Evolutionary conservation across 2,113 vertebrate genomes (phyloP), one percentile per base, ranked within the genome.

Genomic region (Chionodraco myersi): DNA sequence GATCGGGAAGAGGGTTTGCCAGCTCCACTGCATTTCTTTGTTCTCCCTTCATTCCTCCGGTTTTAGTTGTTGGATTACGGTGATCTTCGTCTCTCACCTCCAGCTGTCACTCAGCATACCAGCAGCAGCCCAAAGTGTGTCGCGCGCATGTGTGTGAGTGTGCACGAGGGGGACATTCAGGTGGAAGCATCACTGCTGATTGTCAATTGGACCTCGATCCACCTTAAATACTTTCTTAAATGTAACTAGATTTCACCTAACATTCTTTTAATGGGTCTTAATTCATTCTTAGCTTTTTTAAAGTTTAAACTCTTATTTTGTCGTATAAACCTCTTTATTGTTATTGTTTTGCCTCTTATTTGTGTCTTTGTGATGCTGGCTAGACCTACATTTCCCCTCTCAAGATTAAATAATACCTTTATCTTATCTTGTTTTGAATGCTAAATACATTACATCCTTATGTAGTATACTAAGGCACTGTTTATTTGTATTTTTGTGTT

Each of bases 81-180:
- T 34, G 77, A 80, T 87, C 77, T 85, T 68, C 67, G 79, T 66
- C 80, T 86, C 86, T 86, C 88, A 86, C 90, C 89, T 90, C 75
- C 56, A 77, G 64, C 84, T 88, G 91, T 86, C 91, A 88, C 36
- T 87, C 87, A 82, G n/a, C 44, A 45, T n/a, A 49, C 56, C 72
- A 53, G n/a, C 71, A 51, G 11, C 30, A 2, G 51, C 36, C 1
- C n/a, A 16, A 18, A 12, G 6, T 14, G n/a, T 44, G 18, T 56
- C 14, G 34, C 52, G 48, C n/a, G 13, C 52, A 11, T 45, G 51
- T 21, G 26, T 30, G 30, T 30, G 30, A 4, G 30, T 30, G 30
- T 21, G 11, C 26, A 58, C 45, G 41, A 12, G 12, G 11, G 5
- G 34, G 21, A 52, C 34, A 21, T 21, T 62, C 1, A 26, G 5